phyloP scores from a whole-genome alignment of 2,797 vertebrate genomes.

The Sphenopsis melanotis region DNA sequence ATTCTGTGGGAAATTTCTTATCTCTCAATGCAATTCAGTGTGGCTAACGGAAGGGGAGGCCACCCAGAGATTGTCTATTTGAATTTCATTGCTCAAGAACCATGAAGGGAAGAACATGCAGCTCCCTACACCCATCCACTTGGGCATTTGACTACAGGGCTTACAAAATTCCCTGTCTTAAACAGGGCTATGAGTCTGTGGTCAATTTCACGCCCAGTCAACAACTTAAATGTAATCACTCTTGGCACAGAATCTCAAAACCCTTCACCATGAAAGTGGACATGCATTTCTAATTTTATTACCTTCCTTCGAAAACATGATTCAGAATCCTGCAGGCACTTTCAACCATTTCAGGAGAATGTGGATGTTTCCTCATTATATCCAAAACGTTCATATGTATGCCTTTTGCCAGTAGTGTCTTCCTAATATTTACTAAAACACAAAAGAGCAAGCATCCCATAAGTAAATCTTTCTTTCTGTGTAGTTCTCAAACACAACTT shows the following conservation, averaged over 20 bases:
- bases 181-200: background rate
- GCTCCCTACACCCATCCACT: background rate
- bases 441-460: background rate
- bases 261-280: background rate
- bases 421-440: slow-evolving; percentile 81
- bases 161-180: background rate
- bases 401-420: slow-evolving; percentile 85
- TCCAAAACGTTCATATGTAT: slow-evolving; percentile 91
- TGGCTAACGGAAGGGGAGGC: background rate
- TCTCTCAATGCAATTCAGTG: background rate
- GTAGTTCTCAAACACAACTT: background rate
- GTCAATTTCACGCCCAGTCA: background rate
- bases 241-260: background rate
- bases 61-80: fast-evolving
- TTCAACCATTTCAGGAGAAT: slow-evolving; percentile 81
- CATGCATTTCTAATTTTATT: background rate
- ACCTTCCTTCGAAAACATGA: slow-evolving; percentile 90
- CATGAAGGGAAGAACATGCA: background rate
- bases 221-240: background rate
- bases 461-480: background rate
- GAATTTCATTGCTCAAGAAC: background rate
- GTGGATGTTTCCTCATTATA: slow-evolving; percentile 86
- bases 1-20: background rate
- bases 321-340: slow-evolving; percentile 86
- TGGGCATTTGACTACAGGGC: background rate